phyloP scores from a whole-genome alignment of 2,797 vertebrate genomes.

The Crypturellus tataupa region DNA sequence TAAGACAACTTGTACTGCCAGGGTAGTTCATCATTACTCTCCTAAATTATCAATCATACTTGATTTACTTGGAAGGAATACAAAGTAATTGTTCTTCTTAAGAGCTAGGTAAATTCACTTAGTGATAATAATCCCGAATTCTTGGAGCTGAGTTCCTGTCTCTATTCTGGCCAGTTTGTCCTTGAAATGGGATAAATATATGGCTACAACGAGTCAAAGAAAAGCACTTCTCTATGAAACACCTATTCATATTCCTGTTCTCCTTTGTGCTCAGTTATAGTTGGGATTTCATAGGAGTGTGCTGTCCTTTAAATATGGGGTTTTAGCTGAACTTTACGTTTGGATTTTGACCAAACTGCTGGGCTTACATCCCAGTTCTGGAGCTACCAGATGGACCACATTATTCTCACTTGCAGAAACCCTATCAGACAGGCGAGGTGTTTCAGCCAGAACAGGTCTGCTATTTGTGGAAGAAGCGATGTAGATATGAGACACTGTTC shows the following conservation, averaged over 20 bases:
- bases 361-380: constrained; percentile 44
- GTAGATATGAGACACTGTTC: neutral
- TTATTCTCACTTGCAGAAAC: constrained; percentile 40
- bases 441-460: neutral
- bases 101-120: neutral
- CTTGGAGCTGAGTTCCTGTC: neutral
- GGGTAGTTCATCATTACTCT: neutral
- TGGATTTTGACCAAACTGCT: constrained; percentile 56
- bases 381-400: constrained; percentile 32
- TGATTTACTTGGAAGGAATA: neutral
- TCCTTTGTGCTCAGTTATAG: neutral
- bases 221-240: constrained; percentile 4
- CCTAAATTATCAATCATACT: neutral
- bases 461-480: neutral
- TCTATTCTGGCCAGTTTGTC: neutral
- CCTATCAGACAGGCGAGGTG: neutral
- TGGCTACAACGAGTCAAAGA: neutral
- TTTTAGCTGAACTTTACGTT: constrained; percentile 46
- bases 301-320: neutral
- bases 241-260: neutral
- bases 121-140: neutral
- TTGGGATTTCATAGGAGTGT: neutral
- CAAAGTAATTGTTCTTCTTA: neutral
- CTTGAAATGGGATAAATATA: neutral
- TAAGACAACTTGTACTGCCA: neutral